Evolutionary conservation across 2,888 invertebrate genomes (phyloP).

Genomic region (Anagyrus pseudococci): DNA sequence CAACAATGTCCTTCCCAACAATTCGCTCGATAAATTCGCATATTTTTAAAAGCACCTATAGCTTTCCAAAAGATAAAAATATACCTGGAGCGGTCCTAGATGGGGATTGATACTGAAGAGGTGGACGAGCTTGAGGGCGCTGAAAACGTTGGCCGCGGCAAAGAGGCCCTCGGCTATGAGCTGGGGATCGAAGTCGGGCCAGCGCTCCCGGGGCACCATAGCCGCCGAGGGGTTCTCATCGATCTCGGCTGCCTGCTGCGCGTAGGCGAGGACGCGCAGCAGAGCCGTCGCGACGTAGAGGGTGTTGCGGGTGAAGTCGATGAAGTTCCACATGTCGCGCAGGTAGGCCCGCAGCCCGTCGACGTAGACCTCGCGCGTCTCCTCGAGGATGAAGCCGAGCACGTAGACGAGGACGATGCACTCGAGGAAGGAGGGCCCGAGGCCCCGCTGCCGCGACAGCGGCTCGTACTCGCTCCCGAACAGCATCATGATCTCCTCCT

Average conservation of each 20-base stretch:
- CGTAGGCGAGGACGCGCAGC: constrained; percentile 74
- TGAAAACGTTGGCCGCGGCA: constrained; percentile 93
- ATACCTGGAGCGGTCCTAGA: constrained; percentile 82
- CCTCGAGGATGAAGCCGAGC: constrained; percentile 89
- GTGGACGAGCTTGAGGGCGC: constrained; percentile 89
- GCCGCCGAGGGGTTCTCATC: constrained; percentile 72
- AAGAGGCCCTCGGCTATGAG: constrained; percentile 91
- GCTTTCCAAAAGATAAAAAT: too few species aligned
- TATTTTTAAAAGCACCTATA: background rate
- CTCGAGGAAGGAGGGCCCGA: constrained; percentile 84
- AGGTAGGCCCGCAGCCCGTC: constrained; percentile 88
- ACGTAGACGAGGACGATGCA: constrained; percentile 84
- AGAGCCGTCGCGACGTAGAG: constrained; percentile 80
- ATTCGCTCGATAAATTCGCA: background rate
- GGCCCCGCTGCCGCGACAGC: constrained; percentile 73
- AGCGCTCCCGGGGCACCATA: constrained; percentile 81
- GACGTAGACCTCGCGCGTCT: constrained; percentile 87
- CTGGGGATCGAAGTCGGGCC: constrained; percentile 94
- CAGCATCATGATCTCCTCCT: constrained; percentile 73
- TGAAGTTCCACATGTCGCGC: constrained; percentile 95
- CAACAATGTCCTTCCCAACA: too few species aligned
- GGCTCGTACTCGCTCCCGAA: constrained; percentile 76
- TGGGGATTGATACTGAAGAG: constrained; percentile 93
- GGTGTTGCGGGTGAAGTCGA: constrained; percentile 90
- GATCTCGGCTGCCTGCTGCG: constrained; percentile 78